Evolutionary conservation across 2,888 invertebrate genomes (phyloP), one percentile per base, ranked within the genome.

Genomic region (Entomobrya multifasciata): DNA sequence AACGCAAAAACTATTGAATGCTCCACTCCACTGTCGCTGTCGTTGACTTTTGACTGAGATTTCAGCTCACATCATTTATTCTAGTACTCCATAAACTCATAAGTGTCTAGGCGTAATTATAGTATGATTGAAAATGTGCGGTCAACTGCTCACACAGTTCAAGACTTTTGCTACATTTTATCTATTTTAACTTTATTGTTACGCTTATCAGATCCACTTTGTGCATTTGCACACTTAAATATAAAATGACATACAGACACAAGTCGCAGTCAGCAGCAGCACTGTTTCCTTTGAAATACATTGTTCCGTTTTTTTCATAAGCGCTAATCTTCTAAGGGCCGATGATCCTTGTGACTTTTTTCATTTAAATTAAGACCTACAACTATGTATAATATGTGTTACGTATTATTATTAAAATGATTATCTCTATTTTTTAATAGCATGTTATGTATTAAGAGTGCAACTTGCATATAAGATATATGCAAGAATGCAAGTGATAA

Each of bases 81-180:
- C 15, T 57, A 15, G 62, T 62, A 62, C 25, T n/a, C 62, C 62
- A n/a, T n/a, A n/a, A n/a, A n/a, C n/a, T n/a, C n/a, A n/a, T n/a
- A n/a, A n/a, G n/a, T n/a, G n/a, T n/a, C n/a, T n/a, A n/a, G 62
- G 62, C 30, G n/a, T 13, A 15, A 3, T 17, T 20, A 20, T 55
- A 4, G 49, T 15, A 49, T 49, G 8, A 30, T 8, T 13, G 36
- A 36, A 30, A 11, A 62, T 62, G 65, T 47, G 15, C 67, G 79
- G 79, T 79, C 79, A 79, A 70, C 70, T 17, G n/a, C n/a, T n/a
- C n/a, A n/a, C n/a, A n/a, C 70, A 81, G 81, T 70, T 81, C 81
- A 81, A 81, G 81, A 70, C n/a, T 78, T 67, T 67, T 79, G 1
- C 55, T 20, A 4, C 55, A n/a, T 55, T 17, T 55, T 20, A 20